Base-by-base conservation (phyloP, 2,797 vertebrate genomes). In the Enteromius argenteus region DNA sequence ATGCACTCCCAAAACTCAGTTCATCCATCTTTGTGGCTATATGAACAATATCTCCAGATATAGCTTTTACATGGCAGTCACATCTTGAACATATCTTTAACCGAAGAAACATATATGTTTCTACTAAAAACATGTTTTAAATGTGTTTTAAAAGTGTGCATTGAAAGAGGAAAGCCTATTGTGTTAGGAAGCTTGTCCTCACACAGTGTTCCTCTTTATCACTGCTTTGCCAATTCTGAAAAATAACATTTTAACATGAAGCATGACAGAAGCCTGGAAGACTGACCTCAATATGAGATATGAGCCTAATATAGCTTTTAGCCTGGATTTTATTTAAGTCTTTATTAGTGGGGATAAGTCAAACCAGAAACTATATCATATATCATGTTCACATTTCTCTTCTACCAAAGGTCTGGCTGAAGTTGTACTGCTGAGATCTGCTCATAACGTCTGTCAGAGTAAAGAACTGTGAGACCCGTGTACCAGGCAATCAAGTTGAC, bases 261-360 rank as follows among this genome's bases (percentile, higher is more conserved):
- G n/a, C 30, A 19, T 74, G 42, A 79, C 11, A 21, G 60, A 64
- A 10, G 42, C 32, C 42, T n/a, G 23, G 27, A 74, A 74, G 71
- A 21, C 46, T 83, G 83, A 80, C 77, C 83, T 74, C 84, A 85
- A 85, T 76, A 80, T 76, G 37, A 74, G 19, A 74, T 80, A 73
- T 56, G 46, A 68, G 15, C 42, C 75, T 76, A 75, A 75, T 76
- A 85, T 85, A 85, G 37, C 53, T 46, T 15, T 27, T 6, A 75
- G 69, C 27, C 35, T 44, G 32, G 14, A 56, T 84, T 27, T 69
- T 51, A 21, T 58, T 56, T 27, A 64, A 14, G 23, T 32, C 56
- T 72, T 64, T 67, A 49, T 80, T 62, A 37, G 56, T 53, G 56
- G 3, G 32, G 14, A 27, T 60, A 37, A 64, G 71, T 73, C 21